Evolutionary conservation across 2,797 vertebrate genomes (phyloP).

Genomic region (Acanthopagrus latus): DNA sequence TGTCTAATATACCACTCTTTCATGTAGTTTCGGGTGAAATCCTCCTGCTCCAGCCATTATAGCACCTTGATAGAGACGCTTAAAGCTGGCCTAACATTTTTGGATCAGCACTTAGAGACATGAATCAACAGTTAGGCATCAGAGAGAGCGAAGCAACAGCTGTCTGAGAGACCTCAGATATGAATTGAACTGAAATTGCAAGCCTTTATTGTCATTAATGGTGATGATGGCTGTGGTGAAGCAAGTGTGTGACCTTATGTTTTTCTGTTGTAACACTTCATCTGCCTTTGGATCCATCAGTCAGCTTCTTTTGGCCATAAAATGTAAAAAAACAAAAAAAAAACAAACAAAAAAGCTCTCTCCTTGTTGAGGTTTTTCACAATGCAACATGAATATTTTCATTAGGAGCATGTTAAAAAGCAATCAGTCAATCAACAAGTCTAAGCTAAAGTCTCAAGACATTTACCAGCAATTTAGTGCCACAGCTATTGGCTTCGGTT

Average conservation of each 20-base stretch:
- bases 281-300: constrained; percentile 9
- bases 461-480: constrained; percentile 6
- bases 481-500: constrained; percentile 1
- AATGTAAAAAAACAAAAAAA: no score
- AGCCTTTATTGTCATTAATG: no score
- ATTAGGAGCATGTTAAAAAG: not conserved
- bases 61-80: not conserved
- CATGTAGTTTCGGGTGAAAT: not conserved
- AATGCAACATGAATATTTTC: constrained; percentile 1
- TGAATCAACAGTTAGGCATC: constrained; percentile 24
- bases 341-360: not conserved
- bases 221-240: constrained; percentile 14
- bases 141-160: constrained; percentile 31
- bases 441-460: not conserved
- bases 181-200: no score
- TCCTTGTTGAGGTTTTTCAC: not conserved
- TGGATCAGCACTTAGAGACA: constrained; percentile 4
- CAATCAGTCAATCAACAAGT: no score
- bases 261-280: constrained; percentile 18
- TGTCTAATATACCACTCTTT: not conserved
- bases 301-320: not conserved
- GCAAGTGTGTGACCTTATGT: constrained; percentile 28
- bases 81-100: constrained; percentile 12
- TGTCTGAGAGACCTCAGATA: constrained; percentile 35
- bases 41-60: not conserved